phyloP scores from a whole-genome alignment of 2,113 vertebrate genomes.

The Cricetomys ansorgei region DNA sequence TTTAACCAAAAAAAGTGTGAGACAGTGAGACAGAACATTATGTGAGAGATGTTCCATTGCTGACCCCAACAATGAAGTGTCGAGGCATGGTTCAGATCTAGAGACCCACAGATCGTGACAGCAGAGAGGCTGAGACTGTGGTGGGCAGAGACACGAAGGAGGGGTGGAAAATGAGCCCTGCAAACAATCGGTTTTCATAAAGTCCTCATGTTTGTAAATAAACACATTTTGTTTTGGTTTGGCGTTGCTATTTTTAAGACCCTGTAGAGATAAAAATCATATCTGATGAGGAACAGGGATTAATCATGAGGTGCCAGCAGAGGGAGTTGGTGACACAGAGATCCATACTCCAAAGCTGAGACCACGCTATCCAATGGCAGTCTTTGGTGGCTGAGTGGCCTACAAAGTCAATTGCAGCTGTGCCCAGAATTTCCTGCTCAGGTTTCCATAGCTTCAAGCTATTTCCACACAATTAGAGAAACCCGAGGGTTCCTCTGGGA shows the following conservation, averaged over 20 bases:
- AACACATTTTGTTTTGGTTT: slow-evolving; percentile 35
- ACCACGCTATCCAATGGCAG: background rate
- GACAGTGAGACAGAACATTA: background rate
- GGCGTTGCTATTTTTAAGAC: slow-evolving; percentile 26
- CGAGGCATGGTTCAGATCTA: background rate
- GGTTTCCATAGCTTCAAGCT: slow-evolving; percentile 2
- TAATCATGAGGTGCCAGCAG: slow-evolving; percentile 53
- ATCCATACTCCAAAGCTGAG: background rate
- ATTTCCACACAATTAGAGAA: background rate
- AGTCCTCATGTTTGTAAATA: background rate
- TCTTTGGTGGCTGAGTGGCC: background rate
- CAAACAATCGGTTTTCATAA: background rate
- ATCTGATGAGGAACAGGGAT: background rate
- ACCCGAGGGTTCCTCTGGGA: background rate
- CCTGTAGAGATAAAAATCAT: background rate
- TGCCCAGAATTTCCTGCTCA: background rate
- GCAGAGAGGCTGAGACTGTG: background rate
- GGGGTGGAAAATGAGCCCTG: background rate
- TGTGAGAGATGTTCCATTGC: background rate
- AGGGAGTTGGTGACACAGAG: slow-evolving; percentile 61
- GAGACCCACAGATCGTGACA: background rate
- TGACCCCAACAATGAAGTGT: background rate
- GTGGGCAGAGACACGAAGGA: background rate
- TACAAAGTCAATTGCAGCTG: slow-evolving; percentile 28
- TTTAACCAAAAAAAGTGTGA: background rate